These are phyloP conservation scores for Momotus momota DNA, from an alignment of 2,797 vertebrate genomes.

Conservation along the genomic window DNA sequence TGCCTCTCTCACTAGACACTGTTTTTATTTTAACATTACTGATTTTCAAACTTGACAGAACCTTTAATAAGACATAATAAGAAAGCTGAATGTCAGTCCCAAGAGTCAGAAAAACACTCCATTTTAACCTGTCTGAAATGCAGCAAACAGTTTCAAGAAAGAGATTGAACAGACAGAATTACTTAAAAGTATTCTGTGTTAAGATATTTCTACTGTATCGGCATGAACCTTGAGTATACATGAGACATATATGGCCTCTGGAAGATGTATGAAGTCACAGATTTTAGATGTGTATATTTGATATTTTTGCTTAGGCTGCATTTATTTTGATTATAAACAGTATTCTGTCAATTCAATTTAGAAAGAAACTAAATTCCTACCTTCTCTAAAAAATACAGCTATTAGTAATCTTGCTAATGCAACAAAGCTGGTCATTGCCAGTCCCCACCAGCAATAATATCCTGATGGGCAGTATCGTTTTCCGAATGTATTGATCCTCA, in stretches of 20 bases:
- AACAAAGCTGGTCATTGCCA: rapidly evolving
- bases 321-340: neutral
- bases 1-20: constrained; percentile 9
- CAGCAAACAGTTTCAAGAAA: constrained; percentile 39
- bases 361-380: neutral
- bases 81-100: constrained; percentile 43
- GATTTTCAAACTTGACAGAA: constrained; percentile 51
- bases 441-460: too few relatives aligned
- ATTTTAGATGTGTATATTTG: neutral
- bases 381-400: neutral
- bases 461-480: neutral
- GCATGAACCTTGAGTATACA: rapidly evolving
- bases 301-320: neutral
- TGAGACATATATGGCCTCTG: neutral
- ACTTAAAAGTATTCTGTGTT: neutral
- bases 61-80: constrained; percentile 58
- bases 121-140: constrained; percentile 56
- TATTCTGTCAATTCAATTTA: neutral
- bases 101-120: constrained; percentile 39
- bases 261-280: neutral
- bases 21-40: constrained; percentile 50
- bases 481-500: neutral
- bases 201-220: neutral
- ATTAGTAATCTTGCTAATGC: neutral
- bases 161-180: neutral